Conservation (phyloP, 53 echinoderm and acorn worm genomes). For the Luidia sarsii region DNA sequence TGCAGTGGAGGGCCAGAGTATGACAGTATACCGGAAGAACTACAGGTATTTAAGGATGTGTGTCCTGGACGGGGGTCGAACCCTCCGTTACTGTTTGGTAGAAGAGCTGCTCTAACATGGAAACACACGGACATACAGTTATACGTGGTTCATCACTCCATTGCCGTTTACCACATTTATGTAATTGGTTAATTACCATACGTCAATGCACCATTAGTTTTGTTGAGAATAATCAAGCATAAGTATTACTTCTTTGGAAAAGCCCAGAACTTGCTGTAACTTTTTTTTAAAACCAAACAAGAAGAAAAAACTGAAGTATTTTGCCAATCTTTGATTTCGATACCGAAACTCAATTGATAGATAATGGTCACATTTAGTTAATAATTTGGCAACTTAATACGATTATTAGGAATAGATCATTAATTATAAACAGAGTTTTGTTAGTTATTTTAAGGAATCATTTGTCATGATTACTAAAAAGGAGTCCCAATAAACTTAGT, state of each 20-base stretch:
- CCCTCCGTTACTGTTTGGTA: conserved; percentile 15
- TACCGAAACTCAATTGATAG: not conserved
- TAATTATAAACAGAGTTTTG: not conserved
- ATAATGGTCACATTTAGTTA: conserved; percentile 8
- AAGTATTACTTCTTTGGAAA: conserved; percentile 23
- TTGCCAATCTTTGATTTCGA: not conserved
- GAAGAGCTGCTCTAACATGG: conserved; percentile 34
- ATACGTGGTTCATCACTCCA: not conserved
- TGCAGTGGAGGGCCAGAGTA: not conserved
- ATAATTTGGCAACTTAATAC: not conserved
- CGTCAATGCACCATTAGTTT: conserved; percentile 3
- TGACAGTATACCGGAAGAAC: too few relatives aligned
- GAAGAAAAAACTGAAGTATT: not conserved
- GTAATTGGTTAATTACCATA: not conserved
- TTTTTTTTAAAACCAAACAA: not conserved
- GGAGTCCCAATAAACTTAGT: conserved; percentile 14
- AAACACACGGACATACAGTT: not conserved
- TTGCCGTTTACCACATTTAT: not conserved
- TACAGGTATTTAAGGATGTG: not conserved
- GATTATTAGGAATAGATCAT: not conserved
- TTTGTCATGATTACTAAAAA: conserved; percentile 14
- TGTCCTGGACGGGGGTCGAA: conserved; percentile 32
- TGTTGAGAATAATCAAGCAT: not conserved
- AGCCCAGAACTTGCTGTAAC: conserved; percentile 3
- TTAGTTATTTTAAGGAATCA: conserved; percentile 6